phyloP scores from a whole-genome alignment of 1,140 invertebrate genomes.

The Drosophila funebris region DNA sequence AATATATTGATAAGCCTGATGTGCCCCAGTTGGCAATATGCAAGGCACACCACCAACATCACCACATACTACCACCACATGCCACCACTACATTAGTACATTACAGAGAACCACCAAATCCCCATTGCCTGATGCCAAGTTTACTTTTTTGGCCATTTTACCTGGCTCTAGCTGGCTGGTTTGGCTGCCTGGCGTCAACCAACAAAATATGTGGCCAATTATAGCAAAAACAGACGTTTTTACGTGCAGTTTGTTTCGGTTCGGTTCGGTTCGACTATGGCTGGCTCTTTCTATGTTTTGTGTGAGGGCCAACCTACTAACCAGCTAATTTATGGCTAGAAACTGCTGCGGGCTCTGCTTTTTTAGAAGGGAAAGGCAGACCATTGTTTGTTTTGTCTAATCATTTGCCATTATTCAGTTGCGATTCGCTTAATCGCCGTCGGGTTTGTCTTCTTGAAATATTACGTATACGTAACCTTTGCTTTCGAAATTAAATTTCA shows the following conservation, averaged over 20 bases:
- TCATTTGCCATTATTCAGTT: constrained; percentile 64
- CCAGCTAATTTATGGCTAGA: constrained; percentile 71
- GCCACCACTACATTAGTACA: neutral
- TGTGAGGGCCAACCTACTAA: constrained; percentile 9
- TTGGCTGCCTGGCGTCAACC: constrained; percentile 26
- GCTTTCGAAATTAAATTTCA: constrained; percentile 18
- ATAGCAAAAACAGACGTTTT: constrained; percentile 81
- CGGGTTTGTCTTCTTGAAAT: constrained; percentile 9
- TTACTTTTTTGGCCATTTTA: constrained; percentile 50
- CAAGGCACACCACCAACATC: constrained; percentile 11
- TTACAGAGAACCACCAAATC: constrained; percentile 16
- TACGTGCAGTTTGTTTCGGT: constrained; percentile 56
- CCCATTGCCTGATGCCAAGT: constrained; percentile 29
- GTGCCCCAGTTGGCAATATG: constrained; percentile 46
- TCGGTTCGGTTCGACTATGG: constrained; percentile 8
- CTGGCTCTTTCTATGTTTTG: neutral
- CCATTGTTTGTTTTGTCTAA: constrained; percentile 47
- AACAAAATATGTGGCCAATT: constrained; percentile 81
- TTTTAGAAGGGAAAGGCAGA: neutral
- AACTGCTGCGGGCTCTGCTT: constrained; percentile 40
- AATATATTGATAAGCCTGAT: constrained; percentile 53
- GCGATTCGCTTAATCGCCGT: constrained; percentile 29
- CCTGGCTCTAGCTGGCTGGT: constrained; percentile 44
- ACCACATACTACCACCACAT: neutral
- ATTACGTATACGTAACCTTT: constrained; percentile 29